A percentile compares a stretch with the other conserved stretches of the same genome.
Conservation (phyloP, 2,888 invertebrate genomes). For the Venusia cambrica region DNA sequence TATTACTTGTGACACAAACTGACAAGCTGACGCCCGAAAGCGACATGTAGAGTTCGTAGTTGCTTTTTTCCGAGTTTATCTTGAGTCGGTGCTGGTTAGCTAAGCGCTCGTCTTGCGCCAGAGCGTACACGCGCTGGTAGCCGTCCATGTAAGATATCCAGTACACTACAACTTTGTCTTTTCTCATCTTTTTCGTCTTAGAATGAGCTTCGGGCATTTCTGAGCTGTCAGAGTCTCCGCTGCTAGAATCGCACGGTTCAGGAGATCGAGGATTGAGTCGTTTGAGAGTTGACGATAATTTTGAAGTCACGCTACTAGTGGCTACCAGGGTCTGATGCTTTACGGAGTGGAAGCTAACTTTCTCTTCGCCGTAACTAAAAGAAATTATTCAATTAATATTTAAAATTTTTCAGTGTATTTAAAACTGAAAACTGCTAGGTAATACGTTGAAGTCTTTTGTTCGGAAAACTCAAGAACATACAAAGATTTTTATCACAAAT, state of each 20-base stretch:
- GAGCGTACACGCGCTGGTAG: constrained; percentile 86
- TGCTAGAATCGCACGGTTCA: constrained; percentile 79
- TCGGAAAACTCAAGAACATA: too few relatives aligned
- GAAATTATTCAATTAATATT: too few relatives aligned
- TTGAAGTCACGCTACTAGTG: constrained; percentile 74
- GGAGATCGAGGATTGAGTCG: constrained; percentile 76
- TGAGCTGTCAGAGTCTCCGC: constrained; percentile 79
- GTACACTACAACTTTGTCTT: constrained; percentile 88
- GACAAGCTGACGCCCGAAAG: constrained; percentile 86
- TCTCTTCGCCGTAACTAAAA: constrained; percentile 84
- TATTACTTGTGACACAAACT: constrained; percentile 67
- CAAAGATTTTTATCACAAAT: too few relatives aligned
- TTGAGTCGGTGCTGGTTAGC: constrained; percentile 81
- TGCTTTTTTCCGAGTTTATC: constrained; percentile 85
- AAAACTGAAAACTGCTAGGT: too few relatives aligned
- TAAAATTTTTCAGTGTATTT: too few relatives aligned
- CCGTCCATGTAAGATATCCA: constrained; percentile 91
- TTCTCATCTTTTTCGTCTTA: constrained; percentile 83
- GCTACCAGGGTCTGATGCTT: constrained; percentile 75
- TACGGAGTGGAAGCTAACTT: constrained; percentile 86
- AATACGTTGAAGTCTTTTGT: too few relatives aligned
- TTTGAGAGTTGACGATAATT: constrained; percentile 78
- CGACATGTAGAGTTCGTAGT: constrained; percentile 85
- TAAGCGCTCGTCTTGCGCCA: constrained; percentile 88
- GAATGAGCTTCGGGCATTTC: constrained; percentile 68